Evolutionary conservation across 2,888 invertebrate species (phyloP), one percentile per base, ranked within the genome.

Genomic region (Platycheirus albimanus): DNA sequence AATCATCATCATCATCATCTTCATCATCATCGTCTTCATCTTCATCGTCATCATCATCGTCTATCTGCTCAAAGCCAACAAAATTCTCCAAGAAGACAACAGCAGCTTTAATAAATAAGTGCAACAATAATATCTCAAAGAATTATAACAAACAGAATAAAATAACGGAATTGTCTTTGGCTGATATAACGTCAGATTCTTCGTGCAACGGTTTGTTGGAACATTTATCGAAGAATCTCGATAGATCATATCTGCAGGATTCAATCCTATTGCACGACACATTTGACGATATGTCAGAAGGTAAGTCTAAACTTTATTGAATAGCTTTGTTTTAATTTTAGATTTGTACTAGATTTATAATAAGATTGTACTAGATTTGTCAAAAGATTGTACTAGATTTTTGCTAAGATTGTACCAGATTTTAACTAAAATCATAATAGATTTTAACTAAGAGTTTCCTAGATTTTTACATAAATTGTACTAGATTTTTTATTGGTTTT

Each of bases 241-340:
- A 88, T 86, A 89, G 89, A 19, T 87, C 88, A 64, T 89, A 89
- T 88, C 56, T 79, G 75, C 89, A 89, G 86, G 89, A 90, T 80
- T 88, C 89, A 17, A 91, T 89, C 85, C 76, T 90, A 85, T 85
- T 91, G 87, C 89, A 90, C 87, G 91, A 90, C 86, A 87, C 89
- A 85, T 89, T 88, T 88, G 89, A 89, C 89, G 90, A 88, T 86
- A 91, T 91, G 91, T 90, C 90, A 71, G 91, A 91, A 85, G 91
- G 91, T 91, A 72, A 85, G 72, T 13, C 0, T 20, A 3, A 24
- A 24, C 24, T 24, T 24, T 24, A 6, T 24, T 24, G 3, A 24
- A 24, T 24, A 24, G 6, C 3, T 24, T 3, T 4, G 6, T 24
- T 24, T 3, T 24, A 24, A 24, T 24, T 6, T 24, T 4, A 24